phyloP scores from a whole-genome alignment of 2,888 invertebrate genomes.

The Alloscopus bannaensis region DNA sequence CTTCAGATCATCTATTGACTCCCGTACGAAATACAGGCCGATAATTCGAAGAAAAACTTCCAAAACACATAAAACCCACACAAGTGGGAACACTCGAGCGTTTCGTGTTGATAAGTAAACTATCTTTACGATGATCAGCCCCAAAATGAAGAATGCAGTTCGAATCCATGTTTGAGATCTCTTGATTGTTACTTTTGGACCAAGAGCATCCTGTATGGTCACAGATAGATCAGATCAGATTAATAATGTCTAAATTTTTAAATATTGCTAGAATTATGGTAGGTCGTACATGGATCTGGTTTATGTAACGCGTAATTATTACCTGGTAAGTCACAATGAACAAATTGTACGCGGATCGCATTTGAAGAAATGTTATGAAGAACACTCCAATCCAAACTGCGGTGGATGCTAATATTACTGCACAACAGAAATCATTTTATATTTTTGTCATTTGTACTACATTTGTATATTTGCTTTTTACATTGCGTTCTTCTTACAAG shows the following conservation, averaged over 20 bases:
- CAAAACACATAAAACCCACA: constrained; percentile 65
- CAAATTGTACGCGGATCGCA: constrained; percentile 60
- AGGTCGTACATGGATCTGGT: too few relatives aligned
- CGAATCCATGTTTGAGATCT: constrained; percentile 63
- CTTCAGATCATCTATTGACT: constrained; percentile 67
- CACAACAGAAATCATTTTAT: constrained; percentile 8
- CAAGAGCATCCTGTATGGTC: constrained; percentile 65
- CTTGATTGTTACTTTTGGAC: constrained; percentile 60
- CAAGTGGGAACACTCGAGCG: constrained; percentile 29
- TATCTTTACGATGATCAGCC: constrained; percentile 53
- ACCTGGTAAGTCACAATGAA: constrained; percentile 68
- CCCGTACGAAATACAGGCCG: constrained; percentile 66
- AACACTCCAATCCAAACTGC: constrained; percentile 61
- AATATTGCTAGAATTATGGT: too few relatives aligned
- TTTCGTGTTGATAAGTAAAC: constrained; percentile 56
- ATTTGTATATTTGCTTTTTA: not conserved
- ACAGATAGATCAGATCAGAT: too few relatives aligned
- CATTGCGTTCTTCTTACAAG: constrained; percentile 46
- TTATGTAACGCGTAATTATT: not conserved
- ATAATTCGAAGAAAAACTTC: constrained; percentile 59
- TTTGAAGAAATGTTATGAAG: constrained; percentile 61
- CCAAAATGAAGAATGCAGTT: constrained; percentile 49
- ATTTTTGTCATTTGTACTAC: constrained; percentile 6
- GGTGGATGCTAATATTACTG: constrained; percentile 61
- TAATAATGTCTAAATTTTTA: not conserved